Percentiles rank a stretch among this genome's conserved stretches.
Evolutionary conservation across 2,888 invertebrate genomes (phyloP).

Genomic region (Tetheella fluctuosa): DNA sequence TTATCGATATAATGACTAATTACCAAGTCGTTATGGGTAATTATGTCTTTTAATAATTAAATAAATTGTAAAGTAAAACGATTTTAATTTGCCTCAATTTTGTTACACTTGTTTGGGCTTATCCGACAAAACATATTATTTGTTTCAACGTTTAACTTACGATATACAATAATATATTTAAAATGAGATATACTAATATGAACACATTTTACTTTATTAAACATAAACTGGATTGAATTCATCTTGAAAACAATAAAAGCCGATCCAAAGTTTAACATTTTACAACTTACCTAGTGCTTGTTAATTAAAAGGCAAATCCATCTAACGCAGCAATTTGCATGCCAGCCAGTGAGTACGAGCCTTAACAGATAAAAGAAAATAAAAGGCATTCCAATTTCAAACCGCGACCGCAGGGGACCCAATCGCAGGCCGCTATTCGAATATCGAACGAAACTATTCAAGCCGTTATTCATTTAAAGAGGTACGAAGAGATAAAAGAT

Average conservation of each 20-base stretch:
- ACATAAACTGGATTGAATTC: too few species aligned
- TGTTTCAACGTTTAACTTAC: too few species aligned
- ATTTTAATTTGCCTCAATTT: too few species aligned
- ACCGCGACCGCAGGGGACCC: slow-evolving; percentile 18
- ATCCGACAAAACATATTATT: too few species aligned
- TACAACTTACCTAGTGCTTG: not conserved
- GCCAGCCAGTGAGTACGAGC: not conserved
- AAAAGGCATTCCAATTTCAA: slow-evolving; percentile 6
- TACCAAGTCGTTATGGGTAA: not conserved
- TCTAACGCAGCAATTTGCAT: not conserved
- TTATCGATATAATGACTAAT: not conserved
- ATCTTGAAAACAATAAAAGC: not conserved
- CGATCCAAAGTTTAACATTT: too few species aligned
- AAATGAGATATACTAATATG: too few species aligned
- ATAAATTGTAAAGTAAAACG: too few species aligned
- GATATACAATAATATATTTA: too few species aligned
- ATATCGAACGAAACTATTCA: slow-evolving; percentile 49
- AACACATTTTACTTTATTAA: too few species aligned
- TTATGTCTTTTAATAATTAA: not conserved
- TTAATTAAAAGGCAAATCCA: slow-evolving; percentile 1
- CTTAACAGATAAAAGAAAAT: not conserved
- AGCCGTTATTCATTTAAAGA: slow-evolving; percentile 52
- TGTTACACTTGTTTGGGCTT: too few species aligned
- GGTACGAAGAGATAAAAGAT: slow-evolving; percentile 49
- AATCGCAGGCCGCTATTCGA: slow-evolving; percentile 41